A percentile compares a stretch with the other conserved stretches of the same genome.
phyloP scores from a whole-genome alignment of 1,140 invertebrate genomes.

The Zelostemma sp. region DNA sequence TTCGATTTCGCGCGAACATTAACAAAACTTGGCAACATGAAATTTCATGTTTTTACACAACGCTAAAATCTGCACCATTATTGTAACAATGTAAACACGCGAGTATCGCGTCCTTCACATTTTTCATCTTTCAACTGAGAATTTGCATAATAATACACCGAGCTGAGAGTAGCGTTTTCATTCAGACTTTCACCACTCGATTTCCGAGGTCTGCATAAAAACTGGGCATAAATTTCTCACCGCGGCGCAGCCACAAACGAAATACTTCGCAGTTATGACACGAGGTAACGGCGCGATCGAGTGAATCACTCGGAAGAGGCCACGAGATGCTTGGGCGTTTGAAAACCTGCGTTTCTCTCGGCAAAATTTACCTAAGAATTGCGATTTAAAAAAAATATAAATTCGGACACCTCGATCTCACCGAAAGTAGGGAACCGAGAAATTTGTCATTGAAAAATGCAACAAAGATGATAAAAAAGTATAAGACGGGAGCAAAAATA shows the following conservation, averaged over 20 bases:
- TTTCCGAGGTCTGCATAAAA: constrained; percentile 20
- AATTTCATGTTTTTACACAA: not conserved
- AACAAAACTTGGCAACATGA: not conserved
- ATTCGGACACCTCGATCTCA: too few species aligned
- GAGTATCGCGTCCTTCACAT: constrained; percentile 40
- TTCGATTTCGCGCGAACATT: too few species aligned
- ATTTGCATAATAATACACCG: constrained; percentile 17
- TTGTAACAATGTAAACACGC: constrained; percentile 15
- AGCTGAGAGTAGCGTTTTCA: constrained; percentile 23
- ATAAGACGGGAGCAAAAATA: constrained; percentile 34
- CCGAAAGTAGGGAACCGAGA: not conserved
- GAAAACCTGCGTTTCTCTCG: not conserved
- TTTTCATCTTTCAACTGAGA: constrained; percentile 35
- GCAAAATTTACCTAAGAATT: not conserved
- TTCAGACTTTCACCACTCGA: constrained; percentile 39
- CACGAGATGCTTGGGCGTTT: not conserved
- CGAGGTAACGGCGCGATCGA: constrained; percentile 5
- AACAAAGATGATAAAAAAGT: constrained; percentile 1
- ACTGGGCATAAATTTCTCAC: constrained; percentile 18
- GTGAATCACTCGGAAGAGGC: constrained; percentile 1
- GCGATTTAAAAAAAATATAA: not conserved
- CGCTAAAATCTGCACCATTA: not conserved
- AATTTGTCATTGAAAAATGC: not conserved
- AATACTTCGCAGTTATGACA: constrained; percentile 7
- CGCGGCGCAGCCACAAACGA: not conserved